Evolutionary conservation across 1,140 invertebrate genomes (phyloP).

Genomic region (Drosophila kanapiae): DNA sequence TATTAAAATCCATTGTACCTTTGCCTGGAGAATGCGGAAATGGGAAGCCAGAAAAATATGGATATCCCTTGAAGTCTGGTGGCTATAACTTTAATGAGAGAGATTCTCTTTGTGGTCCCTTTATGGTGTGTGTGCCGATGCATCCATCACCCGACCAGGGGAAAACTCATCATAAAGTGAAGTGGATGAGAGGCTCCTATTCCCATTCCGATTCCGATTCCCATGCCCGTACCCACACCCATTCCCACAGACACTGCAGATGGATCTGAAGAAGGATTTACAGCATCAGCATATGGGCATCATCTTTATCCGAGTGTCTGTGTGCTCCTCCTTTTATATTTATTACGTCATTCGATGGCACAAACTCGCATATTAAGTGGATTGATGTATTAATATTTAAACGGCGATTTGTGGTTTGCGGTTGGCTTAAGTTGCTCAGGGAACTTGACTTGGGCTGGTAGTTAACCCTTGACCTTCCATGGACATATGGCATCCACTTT

Average conservation of each 20-base stretch:
- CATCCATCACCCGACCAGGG: slow-evolving; percentile 30
- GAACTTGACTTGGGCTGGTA: slow-evolving; percentile 14
- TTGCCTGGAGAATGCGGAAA: not conserved
- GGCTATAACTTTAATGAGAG: slow-evolving; percentile 48
- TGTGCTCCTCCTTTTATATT: slow-evolving; percentile 71
- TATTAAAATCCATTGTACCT: slow-evolving; percentile 12
- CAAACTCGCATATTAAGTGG: slow-evolving; percentile 82
- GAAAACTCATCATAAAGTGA: slow-evolving; percentile 48
- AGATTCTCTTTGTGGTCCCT: slow-evolving; percentile 37
- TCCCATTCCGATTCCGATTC: not conserved
- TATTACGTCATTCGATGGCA: slow-evolving; percentile 78
- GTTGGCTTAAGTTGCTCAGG: slow-evolving; percentile 22
- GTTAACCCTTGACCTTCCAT: slow-evolving; percentile 45
- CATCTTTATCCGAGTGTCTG: slow-evolving; percentile 43
- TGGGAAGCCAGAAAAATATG: slow-evolving; percentile 3
- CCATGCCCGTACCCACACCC: not conserved
- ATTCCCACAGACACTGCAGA: slow-evolving; percentile 18
- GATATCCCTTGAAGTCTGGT: slow-evolving; percentile 3
- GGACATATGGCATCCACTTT: slow-evolving; percentile 45
- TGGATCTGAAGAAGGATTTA: slow-evolving; percentile 47
- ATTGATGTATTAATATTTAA: slow-evolving; percentile 85
- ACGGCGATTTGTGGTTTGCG: slow-evolving; percentile 74
- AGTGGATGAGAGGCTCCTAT: slow-evolving; percentile 15
- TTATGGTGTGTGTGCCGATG: slow-evolving; percentile 27
- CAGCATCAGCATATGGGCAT: slow-evolving; percentile 56